phyloP scores from a whole-genome alignment of 2,113 vertebrate genomes.

The Limanda limanda region DNA sequence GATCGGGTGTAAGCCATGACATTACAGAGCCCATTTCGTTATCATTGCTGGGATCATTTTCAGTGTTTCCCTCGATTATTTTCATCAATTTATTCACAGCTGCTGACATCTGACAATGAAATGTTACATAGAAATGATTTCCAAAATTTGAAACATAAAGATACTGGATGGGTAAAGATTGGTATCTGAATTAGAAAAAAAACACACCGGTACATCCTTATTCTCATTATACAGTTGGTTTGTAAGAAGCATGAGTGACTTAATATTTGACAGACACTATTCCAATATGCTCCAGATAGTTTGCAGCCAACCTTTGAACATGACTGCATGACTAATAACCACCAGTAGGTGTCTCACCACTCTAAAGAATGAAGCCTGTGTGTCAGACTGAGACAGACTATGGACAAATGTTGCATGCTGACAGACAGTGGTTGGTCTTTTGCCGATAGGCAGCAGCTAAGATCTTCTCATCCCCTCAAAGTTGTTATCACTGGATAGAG shows the following conservation, averaged over 20 bases:
- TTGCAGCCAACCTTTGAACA: background rate
- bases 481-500: background rate
- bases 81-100: too few relatives aligned
- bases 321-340: background rate
- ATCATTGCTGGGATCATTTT: too few relatives aligned
- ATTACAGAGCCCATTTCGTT: too few relatives aligned
- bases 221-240: too few relatives aligned
- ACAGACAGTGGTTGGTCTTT: conserved; percentile 31
- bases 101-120: too few relatives aligned
- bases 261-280: too few relatives aligned
- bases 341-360: conserved; percentile 72
- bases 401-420: conserved; percentile 43
- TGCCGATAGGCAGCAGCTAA: conserved; percentile 27
- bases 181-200: too few relatives aligned
- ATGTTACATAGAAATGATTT: background rate
- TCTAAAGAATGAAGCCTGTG: background rate
- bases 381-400: background rate
- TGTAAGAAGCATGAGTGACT: too few relatives aligned
- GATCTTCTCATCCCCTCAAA: conserved; percentile 33
- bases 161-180: background rate
- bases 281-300: too few relatives aligned
- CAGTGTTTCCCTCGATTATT: too few relatives aligned
- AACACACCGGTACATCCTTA: too few relatives aligned
- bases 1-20: too few relatives aligned
- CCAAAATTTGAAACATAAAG: background rate